phyloP scores from a whole-genome alignment of 2,888 invertebrate species.

The Sinohyriopsis cumingii region DNA sequence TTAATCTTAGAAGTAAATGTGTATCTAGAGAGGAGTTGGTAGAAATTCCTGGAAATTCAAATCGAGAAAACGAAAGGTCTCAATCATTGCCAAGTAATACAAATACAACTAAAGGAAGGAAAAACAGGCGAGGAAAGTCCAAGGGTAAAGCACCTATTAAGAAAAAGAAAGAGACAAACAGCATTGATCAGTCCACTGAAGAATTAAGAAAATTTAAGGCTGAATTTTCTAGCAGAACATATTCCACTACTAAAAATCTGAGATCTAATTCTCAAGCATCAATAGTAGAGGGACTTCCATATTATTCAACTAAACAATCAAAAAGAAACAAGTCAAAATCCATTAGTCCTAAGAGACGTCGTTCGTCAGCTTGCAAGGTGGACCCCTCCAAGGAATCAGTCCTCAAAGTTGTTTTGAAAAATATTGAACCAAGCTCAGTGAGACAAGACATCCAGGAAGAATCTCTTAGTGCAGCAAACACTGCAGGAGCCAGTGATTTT shows the following conservation, averaged over 20 bases:
- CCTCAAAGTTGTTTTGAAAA: constrained; percentile 23
- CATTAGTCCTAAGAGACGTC: constrained; percentile 8
- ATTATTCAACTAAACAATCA: constrained; percentile 16
- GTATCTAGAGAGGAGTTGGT: too few species aligned
- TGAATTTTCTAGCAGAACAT: constrained; percentile 3
- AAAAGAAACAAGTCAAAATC: constrained; percentile 13
- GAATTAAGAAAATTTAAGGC: not conserved
- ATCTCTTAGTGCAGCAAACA: constrained; percentile 20
- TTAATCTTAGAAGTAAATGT: too few species aligned
- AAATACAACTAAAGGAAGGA: too few species aligned
- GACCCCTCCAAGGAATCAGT: constrained; percentile 28
- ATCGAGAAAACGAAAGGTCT: too few species aligned
- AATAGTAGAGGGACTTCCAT: constrained; percentile 33
- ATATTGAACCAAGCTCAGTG: constrained; percentile 17
- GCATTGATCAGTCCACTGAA: too few species aligned
- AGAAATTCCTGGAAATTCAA: too few species aligned
- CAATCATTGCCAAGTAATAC: too few species aligned
- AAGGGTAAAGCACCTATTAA: too few species aligned
- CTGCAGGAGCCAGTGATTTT: constrained; percentile 14
- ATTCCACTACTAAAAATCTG: constrained; percentile 30
- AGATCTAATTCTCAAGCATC: constrained; percentile 35
- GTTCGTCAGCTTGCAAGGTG: constrained; percentile 16
- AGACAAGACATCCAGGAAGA: constrained; percentile 27
- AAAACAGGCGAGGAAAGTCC: too few species aligned
- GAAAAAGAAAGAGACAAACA: too few species aligned